Percentiles rank a stretch among this genome's conserved stretches.
Evolutionary conservation across 2,797 vertebrate species (phyloP).

Genomic region (Triplophysa yarkandensis): DNA sequence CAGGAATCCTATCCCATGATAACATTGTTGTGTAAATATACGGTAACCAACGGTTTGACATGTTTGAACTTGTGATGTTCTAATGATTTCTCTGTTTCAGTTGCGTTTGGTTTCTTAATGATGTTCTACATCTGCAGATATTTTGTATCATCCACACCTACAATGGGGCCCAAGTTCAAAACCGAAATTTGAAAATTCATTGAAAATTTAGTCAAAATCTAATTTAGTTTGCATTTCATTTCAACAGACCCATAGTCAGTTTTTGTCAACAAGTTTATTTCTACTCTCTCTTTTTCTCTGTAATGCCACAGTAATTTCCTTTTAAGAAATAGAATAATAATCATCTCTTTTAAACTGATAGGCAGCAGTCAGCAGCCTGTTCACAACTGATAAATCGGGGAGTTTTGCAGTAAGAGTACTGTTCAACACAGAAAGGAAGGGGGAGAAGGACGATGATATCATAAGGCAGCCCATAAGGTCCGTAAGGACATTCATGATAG

Average conservation of each 20-base stretch:
- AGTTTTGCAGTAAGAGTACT: slow-evolving; percentile 6
- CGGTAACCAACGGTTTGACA: too few species aligned
- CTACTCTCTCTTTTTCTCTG: too few species aligned
- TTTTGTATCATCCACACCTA: too few species aligned
- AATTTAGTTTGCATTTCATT: too few species aligned
- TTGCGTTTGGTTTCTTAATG: too few species aligned
- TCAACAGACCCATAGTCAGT: too few species aligned
- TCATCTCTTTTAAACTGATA: not conserved
- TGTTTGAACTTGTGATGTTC: not conserved
- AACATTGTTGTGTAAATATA: not conserved
- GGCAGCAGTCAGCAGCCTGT: slow-evolving; percentile 15
- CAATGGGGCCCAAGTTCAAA: too few species aligned
- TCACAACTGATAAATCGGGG: slow-evolving; percentile 6
- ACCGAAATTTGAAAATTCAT: too few species aligned
- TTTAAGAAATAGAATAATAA: slow-evolving; percentile 9
- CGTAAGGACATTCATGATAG: not conserved
- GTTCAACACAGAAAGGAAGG: not conserved
- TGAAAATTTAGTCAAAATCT: too few species aligned
- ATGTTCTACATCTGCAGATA: not conserved
- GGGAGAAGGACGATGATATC: not conserved
- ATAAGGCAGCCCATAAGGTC: not conserved
- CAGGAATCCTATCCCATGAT: slow-evolving; percentile 17
- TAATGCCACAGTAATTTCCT: too few species aligned
- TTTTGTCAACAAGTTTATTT: too few species aligned
- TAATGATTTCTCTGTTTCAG: slow-evolving; percentile 22